Base-by-base conservation (phyloP, 2,888 invertebrate genomes). In the Acleris cristana region DNA sequence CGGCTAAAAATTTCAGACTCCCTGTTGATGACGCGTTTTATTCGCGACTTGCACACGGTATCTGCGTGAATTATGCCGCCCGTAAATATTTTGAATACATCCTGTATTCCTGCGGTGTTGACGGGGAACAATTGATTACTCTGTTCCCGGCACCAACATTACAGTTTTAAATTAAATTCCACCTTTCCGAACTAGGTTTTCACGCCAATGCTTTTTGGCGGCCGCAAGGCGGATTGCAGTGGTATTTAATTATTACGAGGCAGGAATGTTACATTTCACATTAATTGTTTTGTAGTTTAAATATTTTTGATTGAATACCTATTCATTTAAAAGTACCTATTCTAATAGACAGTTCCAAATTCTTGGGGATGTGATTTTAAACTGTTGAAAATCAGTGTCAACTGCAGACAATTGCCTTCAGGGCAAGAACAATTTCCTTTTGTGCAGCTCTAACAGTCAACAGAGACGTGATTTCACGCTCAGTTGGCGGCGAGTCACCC, bases 391-490 rank as follows among this genome's bases (percentile, higher is more conserved):
- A 73, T 76, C 79, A 76, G 78, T 76, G 69, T 71, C 73, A 73
- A 72, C 66, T 73, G 75, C 74, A 76, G 73, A 76, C 77, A 79
- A 80, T 82, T 78, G 77, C 74, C 76, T 79, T 72, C 71, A 73
- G 72, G 74, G 74, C 72, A 77, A 71, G 78, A 77, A 79, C 80
- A 78, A 81, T 81, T 81, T 81, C 76, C 80, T 79, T 81, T 81
- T 81, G 81, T 81, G 74, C 79, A 78, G 78, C 74, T 76, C 66
- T 72, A 61, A 74, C 72, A 80, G 79, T 80, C 81, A 77, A 80
- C 78, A 80, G 76, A 77, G 79, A 81, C 74, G 78, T 81, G 81
- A 84, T 84, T 84, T 82, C 81, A 81, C 77, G 84, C 78, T 78
- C 76, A 78, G 81, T 82, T 82, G 73, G 68, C 74, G 59, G 66